phyloP scores from a whole-genome alignment of 2,113 vertebrate genomes.

The Meles meles region DNA sequence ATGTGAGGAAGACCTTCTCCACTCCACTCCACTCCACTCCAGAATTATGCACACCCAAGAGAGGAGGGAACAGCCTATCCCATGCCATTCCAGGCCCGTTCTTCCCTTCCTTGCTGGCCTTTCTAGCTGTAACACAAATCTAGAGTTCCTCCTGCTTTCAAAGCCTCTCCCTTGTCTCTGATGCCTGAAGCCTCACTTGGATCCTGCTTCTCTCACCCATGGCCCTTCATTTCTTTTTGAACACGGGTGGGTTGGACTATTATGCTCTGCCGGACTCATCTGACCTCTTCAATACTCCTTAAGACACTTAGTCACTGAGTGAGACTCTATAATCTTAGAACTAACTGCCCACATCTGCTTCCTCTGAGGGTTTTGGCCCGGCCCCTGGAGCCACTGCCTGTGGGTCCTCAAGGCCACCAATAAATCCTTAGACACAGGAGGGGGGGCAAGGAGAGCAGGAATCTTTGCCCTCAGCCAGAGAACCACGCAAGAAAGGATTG shows the following conservation, averaged over 20 bases:
- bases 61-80: neutral
- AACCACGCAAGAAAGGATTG: neutral
- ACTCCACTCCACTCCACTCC: neutral
- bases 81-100: neutral
- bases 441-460: neutral
- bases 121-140: neutral
- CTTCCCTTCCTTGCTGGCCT: neutral
- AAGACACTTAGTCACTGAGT: slow-evolving; percentile 37
- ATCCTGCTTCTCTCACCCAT: neutral
- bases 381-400: neutral
- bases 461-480: neutral
- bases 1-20: neutral
- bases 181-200: neutral
- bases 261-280: neutral
- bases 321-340: neutral
- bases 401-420: neutral
- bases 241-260: neutral
- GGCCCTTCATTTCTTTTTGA: neutral
- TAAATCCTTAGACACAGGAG: neutral
- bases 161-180: neutral
- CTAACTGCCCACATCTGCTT: slow-evolving; percentile 35
- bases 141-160: neutral
- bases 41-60: neutral
- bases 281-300: neutral
- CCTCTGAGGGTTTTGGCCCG: neutral